Conservation (phyloP, 2,113 vertebrate species). For the Tyrannus savana region DNA sequence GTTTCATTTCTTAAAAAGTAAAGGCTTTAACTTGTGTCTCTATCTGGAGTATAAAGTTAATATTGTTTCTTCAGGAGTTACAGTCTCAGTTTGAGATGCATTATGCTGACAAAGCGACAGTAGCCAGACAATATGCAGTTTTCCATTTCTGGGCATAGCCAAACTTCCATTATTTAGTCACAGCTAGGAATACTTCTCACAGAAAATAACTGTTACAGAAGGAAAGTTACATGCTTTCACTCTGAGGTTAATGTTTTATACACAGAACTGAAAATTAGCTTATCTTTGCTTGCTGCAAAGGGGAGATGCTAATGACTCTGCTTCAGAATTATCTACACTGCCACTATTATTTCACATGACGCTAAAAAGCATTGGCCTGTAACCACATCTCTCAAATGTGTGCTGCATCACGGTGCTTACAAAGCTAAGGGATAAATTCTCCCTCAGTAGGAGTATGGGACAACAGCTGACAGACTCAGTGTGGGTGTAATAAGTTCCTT, state of each 20-base stretch:
- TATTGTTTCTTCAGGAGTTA: neutral
- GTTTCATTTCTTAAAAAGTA: neutral
- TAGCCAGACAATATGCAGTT: neutral
- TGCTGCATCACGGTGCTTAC: neutral
- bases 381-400: neutral
- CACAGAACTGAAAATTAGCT: neutral
- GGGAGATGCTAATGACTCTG: neutral
- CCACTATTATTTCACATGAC: neutral
- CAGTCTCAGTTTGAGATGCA: neutral
- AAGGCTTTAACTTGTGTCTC: neutral
- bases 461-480: neutral
- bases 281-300: neutral
- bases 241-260: neutral
- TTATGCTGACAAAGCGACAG: neutral
- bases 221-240: neutral
- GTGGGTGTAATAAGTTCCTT: neutral
- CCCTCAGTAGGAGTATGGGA: neutral
- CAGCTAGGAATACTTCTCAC: neutral
- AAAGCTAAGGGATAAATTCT: neutral
- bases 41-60: neutral
- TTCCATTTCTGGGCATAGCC: neutral
- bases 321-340: neutral
- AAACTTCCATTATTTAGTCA: neutral
- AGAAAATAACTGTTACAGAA: neutral
- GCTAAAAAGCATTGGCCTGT: neutral